Evolutionary conservation across 1,140 invertebrate species (phyloP).

Genomic region (Zophobas morio): DNA sequence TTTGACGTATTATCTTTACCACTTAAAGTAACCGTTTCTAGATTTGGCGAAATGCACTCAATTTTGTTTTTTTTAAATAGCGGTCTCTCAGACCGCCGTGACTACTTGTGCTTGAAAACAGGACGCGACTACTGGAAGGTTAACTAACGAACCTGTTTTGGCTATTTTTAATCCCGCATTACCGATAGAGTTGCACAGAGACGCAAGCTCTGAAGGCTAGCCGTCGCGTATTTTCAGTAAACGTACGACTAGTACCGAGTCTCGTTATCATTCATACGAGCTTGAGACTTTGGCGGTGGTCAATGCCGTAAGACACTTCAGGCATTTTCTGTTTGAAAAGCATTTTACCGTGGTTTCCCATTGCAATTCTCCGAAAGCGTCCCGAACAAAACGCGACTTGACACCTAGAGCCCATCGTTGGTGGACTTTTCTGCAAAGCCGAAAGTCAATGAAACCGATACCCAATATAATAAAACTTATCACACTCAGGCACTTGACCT

Average conservation of each 20-base stretch:
- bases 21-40: too few relatives aligned
- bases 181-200: conserved; percentile 64
- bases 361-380: conserved; percentile 64
- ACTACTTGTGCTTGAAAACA: too few relatives aligned
- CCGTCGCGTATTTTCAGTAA: conserved; percentile 63
- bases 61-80: too few relatives aligned
- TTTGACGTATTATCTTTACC: too few relatives aligned
- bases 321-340: conserved; percentile 40
- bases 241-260: conserved; percentile 59
- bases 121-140: too few relatives aligned
- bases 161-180: conserved; percentile 34
- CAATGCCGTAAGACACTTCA: conserved; percentile 42
- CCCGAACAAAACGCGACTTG: conserved; percentile 62
- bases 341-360: conserved; percentile 60
- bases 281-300: conserved; percentile 66
- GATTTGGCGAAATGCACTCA: too few relatives aligned
- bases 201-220: conserved; percentile 61
- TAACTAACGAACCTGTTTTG: conserved; percentile 39
- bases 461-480: conserved; percentile 23
- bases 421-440: conserved; percentile 62
- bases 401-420: conserved; percentile 63
- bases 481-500: neutral
- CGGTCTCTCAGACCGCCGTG: too few relatives aligned
- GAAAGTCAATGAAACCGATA: too few relatives aligned
- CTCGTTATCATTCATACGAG: conserved; percentile 66